Percentiles rank a stretch among this genome's conserved stretches.
Conservation (phyloP, 2,888 invertebrate genomes). For the Thecophora atra region DNA sequence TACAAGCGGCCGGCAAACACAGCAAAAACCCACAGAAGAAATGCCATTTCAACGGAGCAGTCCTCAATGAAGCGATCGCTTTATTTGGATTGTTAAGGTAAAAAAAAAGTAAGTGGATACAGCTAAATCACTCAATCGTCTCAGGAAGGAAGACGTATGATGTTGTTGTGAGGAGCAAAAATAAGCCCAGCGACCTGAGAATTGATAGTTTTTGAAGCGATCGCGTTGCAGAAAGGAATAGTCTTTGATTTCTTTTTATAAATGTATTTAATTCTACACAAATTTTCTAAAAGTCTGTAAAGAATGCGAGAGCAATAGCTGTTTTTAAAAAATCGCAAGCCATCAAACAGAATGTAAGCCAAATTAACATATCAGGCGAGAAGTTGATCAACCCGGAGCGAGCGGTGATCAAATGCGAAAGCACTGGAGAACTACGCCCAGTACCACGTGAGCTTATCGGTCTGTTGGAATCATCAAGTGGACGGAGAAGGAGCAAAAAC, state of each 20-base stretch:
- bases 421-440: no score
- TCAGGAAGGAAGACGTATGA: constrained; percentile 14
- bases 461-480: not conserved
- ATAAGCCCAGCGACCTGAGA: not conserved
- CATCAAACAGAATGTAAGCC: not conserved
- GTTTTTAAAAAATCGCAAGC: not conserved
- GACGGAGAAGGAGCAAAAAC: not conserved
- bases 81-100: not conserved
- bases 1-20: not conserved
- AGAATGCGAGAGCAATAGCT: not conserved
- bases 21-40: constrained; percentile 6
- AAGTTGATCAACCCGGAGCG: not conserved
- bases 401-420: not conserved
- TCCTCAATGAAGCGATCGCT: constrained; percentile 27
- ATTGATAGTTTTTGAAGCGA: not conserved
- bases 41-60: not conserved
- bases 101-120: not conserved
- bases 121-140: constrained; percentile 26
- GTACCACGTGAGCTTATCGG: not conserved
- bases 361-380: constrained; percentile 17
- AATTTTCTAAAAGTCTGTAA: not conserved
- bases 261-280: not conserved
- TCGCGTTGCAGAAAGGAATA: constrained; percentile 2
- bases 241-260: not conserved
- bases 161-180: not conserved